Base-by-base conservation (phyloP, 2,113 vertebrate species). In the Ursus arctos region DNA sequence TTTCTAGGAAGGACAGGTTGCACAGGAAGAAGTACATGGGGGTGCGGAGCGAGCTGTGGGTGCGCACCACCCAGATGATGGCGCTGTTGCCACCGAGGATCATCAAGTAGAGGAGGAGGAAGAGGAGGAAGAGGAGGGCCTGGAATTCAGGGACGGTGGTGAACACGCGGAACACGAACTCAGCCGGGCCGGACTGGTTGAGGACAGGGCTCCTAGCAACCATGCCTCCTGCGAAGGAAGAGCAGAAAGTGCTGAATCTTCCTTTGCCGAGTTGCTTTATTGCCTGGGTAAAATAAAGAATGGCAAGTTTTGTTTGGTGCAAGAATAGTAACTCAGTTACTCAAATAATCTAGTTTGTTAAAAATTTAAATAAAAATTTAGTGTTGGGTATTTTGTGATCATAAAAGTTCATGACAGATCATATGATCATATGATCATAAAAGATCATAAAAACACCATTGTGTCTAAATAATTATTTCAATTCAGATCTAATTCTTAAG, bases 21-120 rank as follows among this genome's bases (percentile, higher is more conserved):
- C 49, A 76, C 24, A 97, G 84, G 92, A 98, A 98, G 87, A 98
- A 97, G 1, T 97, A 98, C 98, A 97, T 97, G 0, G 97, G 97
- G 1, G 86, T 93, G 49, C 4, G 94, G 4, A 97, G 91, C 7
- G 91, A 33, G 47, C 61, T 49, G 57, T 89, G 91, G 0, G 89
- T 67, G 43, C 55, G 77, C 47, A 97, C 91, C 22, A 63, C 95
- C 55, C 94, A 88, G 83, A 97, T 43, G 92, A 98, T 90, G 71
- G 95, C 95, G 0, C 90, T 11, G 74, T 98, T 97, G 67, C 97
- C 87, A 3, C 84, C 80, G 4, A 98, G 61, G 55, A 85, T 91
- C 93, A 92, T 28, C 63, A 97, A 0, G 43, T 97, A 98, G 43
- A 98, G 96, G 1, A 98, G 84, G 51, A 97, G 94, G 81, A 98